These are phyloP conservation scores for Hemicentrotus pulcherrimus DNA, from an alignment of 35 echinoderm and acorn worm genomes.

Conservation along the genomic window DNA sequence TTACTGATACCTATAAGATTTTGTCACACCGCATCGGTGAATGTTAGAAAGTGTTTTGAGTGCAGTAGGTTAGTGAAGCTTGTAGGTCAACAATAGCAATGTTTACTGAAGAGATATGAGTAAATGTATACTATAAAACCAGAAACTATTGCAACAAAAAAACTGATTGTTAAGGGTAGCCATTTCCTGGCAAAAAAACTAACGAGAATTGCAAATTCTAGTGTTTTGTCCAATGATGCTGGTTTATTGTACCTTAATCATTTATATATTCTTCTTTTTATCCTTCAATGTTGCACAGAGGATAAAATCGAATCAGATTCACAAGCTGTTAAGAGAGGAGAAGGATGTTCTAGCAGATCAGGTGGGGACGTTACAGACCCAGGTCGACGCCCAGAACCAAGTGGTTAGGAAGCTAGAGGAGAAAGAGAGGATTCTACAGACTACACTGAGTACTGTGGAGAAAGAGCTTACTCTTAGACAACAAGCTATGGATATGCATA, in stretches of 20 bases:
- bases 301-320: conserved; percentile 98
- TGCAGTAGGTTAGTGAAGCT: no score
- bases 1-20: no score
- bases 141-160: no score
- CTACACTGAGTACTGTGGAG: conserved; percentile 79
- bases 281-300: conserved; percentile 56
- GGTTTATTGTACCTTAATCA: background rate
- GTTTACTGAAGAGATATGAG: no score
- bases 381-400: conserved; percentile 98
- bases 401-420: conserved; percentile 93
- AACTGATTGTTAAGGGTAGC: no score
- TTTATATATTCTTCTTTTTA: background rate
- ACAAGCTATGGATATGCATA: conserved; percentile 86
- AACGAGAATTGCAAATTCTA: no score
- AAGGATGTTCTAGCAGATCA: conserved; percentile 97
- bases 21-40: no score
- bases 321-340: conserved; percentile 91
- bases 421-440: conserved; percentile 96
- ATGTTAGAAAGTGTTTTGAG: no score
- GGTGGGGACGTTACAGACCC: conserved; percentile 91
- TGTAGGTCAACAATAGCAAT: no score
- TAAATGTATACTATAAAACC: no score
- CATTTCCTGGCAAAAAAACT: no score
- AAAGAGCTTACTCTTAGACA: conserved; percentile 87
- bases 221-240: no score